phyloP scores from a whole-genome alignment of 2,113 vertebrate species.

The Myotis davidii region DNA sequence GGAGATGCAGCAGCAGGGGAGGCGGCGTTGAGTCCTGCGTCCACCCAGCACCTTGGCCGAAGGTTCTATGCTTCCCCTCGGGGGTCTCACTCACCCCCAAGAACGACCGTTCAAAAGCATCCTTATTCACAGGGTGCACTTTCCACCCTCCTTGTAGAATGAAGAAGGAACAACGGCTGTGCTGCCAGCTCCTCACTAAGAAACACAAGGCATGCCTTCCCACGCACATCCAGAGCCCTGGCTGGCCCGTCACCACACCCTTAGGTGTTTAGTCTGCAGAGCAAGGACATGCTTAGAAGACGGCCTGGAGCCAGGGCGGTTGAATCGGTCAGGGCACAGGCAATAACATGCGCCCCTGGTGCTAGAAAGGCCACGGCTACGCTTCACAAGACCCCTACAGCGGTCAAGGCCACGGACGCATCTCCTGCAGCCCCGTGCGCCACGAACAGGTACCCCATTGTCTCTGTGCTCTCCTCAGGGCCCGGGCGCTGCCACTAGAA shows the following conservation, averaged over 20 bases:
- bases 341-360: fast-evolving
- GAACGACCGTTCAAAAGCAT: fast-evolving
- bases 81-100: background rate
- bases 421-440: background rate
- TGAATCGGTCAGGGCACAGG: fast-evolving
- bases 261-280: background rate
- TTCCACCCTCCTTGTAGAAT: background rate
- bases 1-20: fast-evolving
- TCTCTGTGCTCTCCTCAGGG: background rate
- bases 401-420: background rate
- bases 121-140: background rate
- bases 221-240: fast-evolving
- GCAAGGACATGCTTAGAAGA: fast-evolving
- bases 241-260: background rate
- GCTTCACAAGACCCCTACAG: background rate
- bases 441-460: background rate
- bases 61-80: no score
- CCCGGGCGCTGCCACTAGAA: background rate
- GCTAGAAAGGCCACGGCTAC: background rate
- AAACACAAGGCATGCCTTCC: background rate
- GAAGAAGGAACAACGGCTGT: background rate
- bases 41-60: fast-evolving
- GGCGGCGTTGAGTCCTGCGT: fast-evolving
- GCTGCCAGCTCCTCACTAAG: background rate
- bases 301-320: background rate